Evolutionary conservation across 1,140 invertebrate genomes (phyloP), one percentile per base, ranked within the genome.

Genomic region (Littorina saxatilis): DNA sequence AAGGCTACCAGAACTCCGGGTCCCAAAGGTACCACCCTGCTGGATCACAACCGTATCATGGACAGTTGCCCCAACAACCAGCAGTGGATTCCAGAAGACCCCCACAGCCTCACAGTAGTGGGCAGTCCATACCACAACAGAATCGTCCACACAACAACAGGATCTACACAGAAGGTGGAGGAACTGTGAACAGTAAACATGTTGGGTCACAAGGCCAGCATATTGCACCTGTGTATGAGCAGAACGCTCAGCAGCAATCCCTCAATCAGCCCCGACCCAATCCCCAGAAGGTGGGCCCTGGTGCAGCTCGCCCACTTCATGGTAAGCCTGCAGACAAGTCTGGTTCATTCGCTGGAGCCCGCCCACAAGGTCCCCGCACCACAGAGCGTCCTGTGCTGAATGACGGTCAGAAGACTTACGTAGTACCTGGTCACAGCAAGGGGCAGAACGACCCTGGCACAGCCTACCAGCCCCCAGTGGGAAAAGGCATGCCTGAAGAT

Each of bases 351-450:
- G 66, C 66, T 32, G 35, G 35, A 39, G 7, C 32, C 27, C 66
- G 4, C 3, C 9, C 35, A 0, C 29, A 20, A 39, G 35, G 35
- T 13, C 32, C 17, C 35, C 32, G 23, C 17, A 7, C 37, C 1
- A 13, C 35, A 13, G 13, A 68, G 7, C 13, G 32, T 20, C 66
- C 35, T 7, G 35, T 39, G 29, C 13, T 39, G 35, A 68, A 3
- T 23, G 61, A 63, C 4, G 35, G n/a, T 13, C 47, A 76, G 35
- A 76, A 76, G 35, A 0, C 50, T 1, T 76, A 76, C 29, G 20
- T 76, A 52, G 74, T 39, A 11, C 29, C 55, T 63, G 76, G 55
- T 35, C 76, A 78, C 76, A 66, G 55, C 35, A 55, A 55, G 2
- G 4, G 2, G 23, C 74, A 76, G 74, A 32, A 13, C 23, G 9